phyloP scores from a whole-genome alignment of 2,113 vertebrate species.

The Elanoides forficatus region DNA sequence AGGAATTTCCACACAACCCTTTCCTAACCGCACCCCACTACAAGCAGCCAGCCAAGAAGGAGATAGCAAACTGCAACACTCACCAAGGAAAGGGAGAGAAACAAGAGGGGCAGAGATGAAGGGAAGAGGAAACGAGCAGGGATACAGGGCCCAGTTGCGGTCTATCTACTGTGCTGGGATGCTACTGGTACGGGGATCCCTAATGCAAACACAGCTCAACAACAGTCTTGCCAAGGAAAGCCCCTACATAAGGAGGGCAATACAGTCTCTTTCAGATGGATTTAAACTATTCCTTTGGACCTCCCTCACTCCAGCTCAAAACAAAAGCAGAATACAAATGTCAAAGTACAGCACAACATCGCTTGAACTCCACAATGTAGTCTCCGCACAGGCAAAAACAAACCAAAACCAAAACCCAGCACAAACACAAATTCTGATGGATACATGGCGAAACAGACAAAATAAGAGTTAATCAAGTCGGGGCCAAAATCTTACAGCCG shows the following conservation, averaged over 20 bases:
- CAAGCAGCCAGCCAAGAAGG: background rate
- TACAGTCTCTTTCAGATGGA: background rate
- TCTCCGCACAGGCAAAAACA: background rate
- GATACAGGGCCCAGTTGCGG: background rate
- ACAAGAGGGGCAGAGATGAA: background rate
- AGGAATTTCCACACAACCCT: background rate
- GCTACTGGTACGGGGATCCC: background rate
- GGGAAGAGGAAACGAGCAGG: background rate
- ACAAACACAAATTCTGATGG: background rate
- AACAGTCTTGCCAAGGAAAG: background rate
- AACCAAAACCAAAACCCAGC: background rate
- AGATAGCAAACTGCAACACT: background rate
- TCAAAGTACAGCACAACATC: background rate
- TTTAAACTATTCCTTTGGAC: background rate
- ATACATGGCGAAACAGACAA: background rate
- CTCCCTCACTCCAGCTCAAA: background rate
- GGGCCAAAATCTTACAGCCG: background rate
- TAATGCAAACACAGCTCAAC: background rate
- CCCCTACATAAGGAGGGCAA: background rate
- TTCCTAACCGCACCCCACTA: background rate
- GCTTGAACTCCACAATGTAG: background rate
- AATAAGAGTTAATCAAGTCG: background rate
- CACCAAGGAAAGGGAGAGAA: background rate
- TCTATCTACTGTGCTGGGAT: background rate
- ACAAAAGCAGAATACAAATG: background rate